Conservation (phyloP, 2,888 invertebrate genomes). For the Mythimna impura region DNA sequence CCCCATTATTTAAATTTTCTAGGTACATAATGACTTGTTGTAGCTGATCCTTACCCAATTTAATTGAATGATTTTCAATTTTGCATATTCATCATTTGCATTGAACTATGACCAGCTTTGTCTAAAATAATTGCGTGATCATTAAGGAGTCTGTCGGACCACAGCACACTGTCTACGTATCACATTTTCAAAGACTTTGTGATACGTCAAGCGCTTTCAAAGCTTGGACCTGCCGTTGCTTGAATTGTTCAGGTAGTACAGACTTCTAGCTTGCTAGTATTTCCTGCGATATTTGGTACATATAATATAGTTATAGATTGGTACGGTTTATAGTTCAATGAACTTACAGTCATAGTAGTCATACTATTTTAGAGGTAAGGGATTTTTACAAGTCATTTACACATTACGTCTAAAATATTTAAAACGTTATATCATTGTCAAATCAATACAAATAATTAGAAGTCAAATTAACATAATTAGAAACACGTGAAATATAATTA, state of each 20-base stretch:
- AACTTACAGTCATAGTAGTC: background rate
- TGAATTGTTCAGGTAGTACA: constrained; percentile 19
- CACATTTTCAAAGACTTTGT: constrained; percentile 56
- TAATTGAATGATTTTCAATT: background rate
- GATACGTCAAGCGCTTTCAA: constrained; percentile 52
- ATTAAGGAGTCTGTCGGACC: constrained; percentile 13
- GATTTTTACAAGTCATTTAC: too few relatives aligned
- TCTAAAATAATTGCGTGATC: constrained; percentile 29
- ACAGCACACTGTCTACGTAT: constrained; percentile 45
- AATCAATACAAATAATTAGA: too few relatives aligned
- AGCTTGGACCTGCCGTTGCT: constrained; percentile 32
- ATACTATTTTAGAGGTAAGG: too few relatives aligned
- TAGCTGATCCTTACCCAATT: background rate
- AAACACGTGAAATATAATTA: too few relatives aligned
- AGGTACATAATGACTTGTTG: too few relatives aligned
- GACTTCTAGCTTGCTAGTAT: constrained; percentile 3
- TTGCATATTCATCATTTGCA: background rate
- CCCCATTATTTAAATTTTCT: too few relatives aligned
- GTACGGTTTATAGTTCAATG: constrained; percentile 7
- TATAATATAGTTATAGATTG: background rate
- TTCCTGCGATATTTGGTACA: background rate
- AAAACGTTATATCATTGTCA: too few relatives aligned
- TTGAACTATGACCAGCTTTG: background rate
- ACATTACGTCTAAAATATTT: too few relatives aligned
- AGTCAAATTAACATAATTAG: too few relatives aligned